Base-by-base conservation (phyloP, 2,888 invertebrate genomes). In the Catotricha subobsoleta region DNA sequence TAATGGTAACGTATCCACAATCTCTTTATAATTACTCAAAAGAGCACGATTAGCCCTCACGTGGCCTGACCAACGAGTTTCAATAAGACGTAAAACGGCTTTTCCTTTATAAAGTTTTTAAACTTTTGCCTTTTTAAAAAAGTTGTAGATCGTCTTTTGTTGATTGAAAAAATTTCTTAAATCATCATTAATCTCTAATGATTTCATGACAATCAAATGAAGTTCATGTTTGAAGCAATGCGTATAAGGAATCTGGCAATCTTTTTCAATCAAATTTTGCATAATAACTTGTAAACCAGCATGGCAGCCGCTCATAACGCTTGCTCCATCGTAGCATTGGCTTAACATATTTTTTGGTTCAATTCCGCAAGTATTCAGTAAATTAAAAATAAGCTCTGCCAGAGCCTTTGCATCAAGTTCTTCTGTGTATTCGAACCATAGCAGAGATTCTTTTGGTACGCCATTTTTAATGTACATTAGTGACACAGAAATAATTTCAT, bases 301-400 rank as follows among this genome's bases (percentile, higher is more conserved):
- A n/a, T n/a, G n/a, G n/a, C n/a, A n/a, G 20, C 34, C 34, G 20
- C 34, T 34, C 34, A 34, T 34, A 6, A 34, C 34, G 12, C 5
- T 19, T 5, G 34, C 34, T 7, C 34, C 34, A 34, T 34, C 34
- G 20, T 34, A 34, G 34, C 34, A 34, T 34, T 34, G 34, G 12
- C 34, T 34, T n/a, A 34, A 3, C 34, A 34, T 19, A 19, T 34
- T 34, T 5, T 16, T 16, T 7, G n/a, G 20, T 12, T 34, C 34
- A 8, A 34, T 19, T 12, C 20, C 34, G 15, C 15, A 31, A 7
- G 15, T 12, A 13, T 3, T 31, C 10, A 31, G 10, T 16, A 9
- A 16, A 6, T 5, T 15, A 5, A 34, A 18, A 7, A 34, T 34
- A 18, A 34, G 20, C 5, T 20, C 34, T 6, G 34, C 34, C 18